Percentiles rank a stretch among this genome's conserved stretches.
Evolutionary conservation across 64 coral and sea anemone species (phyloP).

Genomic region (Anthopleura sola): DNA sequence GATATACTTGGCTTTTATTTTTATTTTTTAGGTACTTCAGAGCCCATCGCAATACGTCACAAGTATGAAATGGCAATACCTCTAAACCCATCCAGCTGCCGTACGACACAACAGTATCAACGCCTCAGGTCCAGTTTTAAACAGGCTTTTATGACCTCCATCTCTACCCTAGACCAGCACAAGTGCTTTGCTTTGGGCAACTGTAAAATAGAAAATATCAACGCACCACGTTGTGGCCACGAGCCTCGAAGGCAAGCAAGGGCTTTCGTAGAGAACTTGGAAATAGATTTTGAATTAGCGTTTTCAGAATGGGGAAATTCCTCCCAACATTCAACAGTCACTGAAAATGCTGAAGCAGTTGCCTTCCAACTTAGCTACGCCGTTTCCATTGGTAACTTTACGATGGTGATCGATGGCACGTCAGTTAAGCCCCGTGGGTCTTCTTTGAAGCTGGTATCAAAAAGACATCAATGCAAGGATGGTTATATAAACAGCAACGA

Average conservation of each 20-base stretch:
- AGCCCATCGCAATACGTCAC: background rate
- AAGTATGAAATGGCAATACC: background rate
- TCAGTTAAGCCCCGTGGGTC: background rate
- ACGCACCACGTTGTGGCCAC: background rate
- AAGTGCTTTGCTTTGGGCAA: background rate
- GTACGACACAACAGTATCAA: background rate
- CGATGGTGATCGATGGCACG: background rate
- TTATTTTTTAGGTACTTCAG: background rate
- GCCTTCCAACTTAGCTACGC: background rate
- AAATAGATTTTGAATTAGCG: background rate
- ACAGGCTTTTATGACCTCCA: background rate
- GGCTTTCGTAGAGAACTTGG: background rate
- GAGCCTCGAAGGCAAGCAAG: background rate
- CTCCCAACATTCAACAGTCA: background rate
- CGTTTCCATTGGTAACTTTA: background rate
- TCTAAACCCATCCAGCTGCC: background rate
- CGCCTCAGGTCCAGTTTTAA: background rate
- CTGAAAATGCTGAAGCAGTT: constrained; percentile 14
- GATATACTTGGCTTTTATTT: too few species aligned
- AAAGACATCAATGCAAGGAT: background rate
- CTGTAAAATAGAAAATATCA: background rate
- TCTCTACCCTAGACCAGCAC: background rate
- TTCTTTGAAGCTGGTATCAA: background rate
- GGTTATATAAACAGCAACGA: background rate
- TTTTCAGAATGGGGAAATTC: constrained; percentile 21